Conservation (phyloP, 2,113 vertebrate genomes). For the Thinocorus orbignyianus region DNA sequence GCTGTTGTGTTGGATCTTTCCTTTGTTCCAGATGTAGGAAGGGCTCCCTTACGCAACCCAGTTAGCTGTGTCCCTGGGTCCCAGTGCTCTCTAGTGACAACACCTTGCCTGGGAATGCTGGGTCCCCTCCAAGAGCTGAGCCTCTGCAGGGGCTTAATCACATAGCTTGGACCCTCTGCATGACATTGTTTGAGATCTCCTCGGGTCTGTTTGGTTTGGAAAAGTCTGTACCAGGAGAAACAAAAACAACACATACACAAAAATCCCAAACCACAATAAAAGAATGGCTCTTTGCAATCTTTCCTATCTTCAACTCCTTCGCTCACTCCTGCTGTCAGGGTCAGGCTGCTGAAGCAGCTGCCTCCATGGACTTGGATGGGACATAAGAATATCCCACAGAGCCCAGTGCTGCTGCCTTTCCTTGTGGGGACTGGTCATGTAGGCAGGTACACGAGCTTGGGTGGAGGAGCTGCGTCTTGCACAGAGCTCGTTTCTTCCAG, state of each 20-base stretch:
- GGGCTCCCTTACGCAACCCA: not conserved
- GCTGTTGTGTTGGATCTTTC: not conserved
- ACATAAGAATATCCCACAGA: not conserved
- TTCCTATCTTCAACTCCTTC: not conserved
- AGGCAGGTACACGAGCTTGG: accelerated
- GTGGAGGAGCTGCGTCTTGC: not conserved
- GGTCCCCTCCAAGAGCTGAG: not conserved
- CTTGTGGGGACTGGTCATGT: accelerated
- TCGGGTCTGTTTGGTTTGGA: not conserved
- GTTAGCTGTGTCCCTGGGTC: not conserved
- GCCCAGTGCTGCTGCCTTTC: not conserved
- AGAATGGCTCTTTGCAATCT: not conserved
- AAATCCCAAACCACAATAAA: too few species aligned
- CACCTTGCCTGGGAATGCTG: not conserved
- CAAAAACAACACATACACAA: too few species aligned
- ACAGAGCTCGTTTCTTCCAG: not conserved
- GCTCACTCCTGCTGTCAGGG: not conserved
- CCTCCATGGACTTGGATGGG: not conserved
- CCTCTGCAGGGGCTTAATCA: not conserved
- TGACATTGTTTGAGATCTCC: not conserved
- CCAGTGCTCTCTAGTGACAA: not conserved
- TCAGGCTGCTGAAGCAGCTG: not conserved
- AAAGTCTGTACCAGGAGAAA: not conserved
- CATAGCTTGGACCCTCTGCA: not conserved
- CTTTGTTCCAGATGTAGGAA: not conserved